Base-by-base conservation (phyloP, 2,797 vertebrate genomes). In the Eospalax fontanierii region DNA sequence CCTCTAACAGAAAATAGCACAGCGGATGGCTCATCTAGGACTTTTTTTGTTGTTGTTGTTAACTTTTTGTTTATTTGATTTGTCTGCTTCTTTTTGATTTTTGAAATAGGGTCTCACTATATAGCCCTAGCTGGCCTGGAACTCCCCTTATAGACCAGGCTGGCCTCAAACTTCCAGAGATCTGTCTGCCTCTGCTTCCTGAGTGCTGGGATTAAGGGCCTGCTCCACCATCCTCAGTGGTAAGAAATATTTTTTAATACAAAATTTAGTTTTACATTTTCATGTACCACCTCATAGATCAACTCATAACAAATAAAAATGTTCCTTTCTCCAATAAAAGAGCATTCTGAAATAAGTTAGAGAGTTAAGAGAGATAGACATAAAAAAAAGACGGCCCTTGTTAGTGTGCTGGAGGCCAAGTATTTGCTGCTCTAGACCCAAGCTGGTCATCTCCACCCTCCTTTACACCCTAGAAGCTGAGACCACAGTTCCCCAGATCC, bases 231-330 rank as follows among this genome's bases (percentile, higher is more conserved):
- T 11, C 46, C 46, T 11, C 46, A 46, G 46, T 46, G 46, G 6
- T 46, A 46, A 11, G 46, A 46, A 46, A 6, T 46, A 6, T 46
- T 46, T 46, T 46, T 46, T 33, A 80, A 70, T 88, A n/a, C n/a
- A 21, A 7, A 38, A 73, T 68, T 79, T 68, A 57, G n/a, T 75
- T 90, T 92, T 76, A 73, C 22, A 78, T 87, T 91, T 93, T 85
- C 40, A 93, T 18, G 71, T 18, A 54, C 19, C 2, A 68, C 24
- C 11, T 93, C 26, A 40, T 79, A 28, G 57, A 65, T 93, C 16
- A 12, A 24, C 76, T 93, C 40, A 81, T 21, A 82, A 33, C 84
- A 59, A 87, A 61, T 75, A 30, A 74, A 57, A 61, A 74, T n/a
- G 35, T 68, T 74, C 30, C 57, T 93, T 89, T 86, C 50, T 94